These are phyloP conservation scores for Rhynchomys soricoides DNA, from an alignment of 2,113 vertebrate species.

Conservation along the genomic window DNA sequence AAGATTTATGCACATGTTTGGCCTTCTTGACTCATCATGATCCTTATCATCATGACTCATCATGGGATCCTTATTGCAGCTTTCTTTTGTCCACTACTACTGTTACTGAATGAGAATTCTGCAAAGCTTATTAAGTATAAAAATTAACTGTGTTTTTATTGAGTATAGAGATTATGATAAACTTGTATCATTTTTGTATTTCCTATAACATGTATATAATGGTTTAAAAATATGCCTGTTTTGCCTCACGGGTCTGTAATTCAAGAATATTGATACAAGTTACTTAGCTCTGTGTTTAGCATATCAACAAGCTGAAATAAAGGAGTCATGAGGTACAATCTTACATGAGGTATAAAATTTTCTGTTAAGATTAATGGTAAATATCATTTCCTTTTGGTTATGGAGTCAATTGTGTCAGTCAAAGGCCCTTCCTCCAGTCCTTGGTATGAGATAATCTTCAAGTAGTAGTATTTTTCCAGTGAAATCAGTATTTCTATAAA, in stretches of 20 bases:
- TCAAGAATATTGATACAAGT: not conserved
- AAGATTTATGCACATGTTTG: not conserved
- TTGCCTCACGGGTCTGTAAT: not conserved
- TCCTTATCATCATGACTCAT: not conserved
- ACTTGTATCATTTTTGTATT: not conserved
- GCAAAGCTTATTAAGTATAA: not conserved
- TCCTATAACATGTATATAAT: not conserved
- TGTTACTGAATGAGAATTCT: not conserved
- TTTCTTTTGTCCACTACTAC: not conserved
- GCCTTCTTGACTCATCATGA: not conserved
- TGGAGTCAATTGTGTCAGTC: not conserved
- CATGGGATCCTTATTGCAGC: not conserved
- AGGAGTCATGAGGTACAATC: not conserved
- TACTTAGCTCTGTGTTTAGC: not conserved
- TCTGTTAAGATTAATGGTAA: not conserved
- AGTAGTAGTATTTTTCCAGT: not conserved
- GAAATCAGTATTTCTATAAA: not conserved
- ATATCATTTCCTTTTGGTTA: not conserved
- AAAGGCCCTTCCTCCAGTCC: not conserved
- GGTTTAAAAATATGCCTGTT: not conserved
- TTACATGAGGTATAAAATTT: not conserved
- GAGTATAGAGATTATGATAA: not conserved
- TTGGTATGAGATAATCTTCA: not conserved
- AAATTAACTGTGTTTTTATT: not conserved
- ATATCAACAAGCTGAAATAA: not conserved